Conservation (phyloP, 2,888 invertebrate species). For the Magallana nippona region DNA sequence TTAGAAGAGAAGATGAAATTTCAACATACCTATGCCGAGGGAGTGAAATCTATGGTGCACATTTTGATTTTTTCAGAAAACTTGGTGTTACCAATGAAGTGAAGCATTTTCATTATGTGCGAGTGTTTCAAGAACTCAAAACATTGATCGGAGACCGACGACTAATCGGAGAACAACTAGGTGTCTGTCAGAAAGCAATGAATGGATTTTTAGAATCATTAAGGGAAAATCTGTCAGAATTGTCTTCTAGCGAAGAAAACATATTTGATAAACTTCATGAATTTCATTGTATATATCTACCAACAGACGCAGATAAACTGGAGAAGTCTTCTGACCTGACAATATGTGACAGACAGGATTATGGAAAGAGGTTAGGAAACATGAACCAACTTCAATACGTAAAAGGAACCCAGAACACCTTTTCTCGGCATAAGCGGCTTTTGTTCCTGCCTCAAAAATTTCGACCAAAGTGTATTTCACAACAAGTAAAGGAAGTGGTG, state of each 20-base stretch:
- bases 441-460: background rate
- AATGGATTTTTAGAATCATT: background rate
- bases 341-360: background rate
- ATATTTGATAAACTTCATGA: conserved; percentile 3
- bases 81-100: conserved; percentile 27
- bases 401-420: too few relatives aligned
- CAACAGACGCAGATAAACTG: background rate
- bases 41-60: conserved; percentile 12
- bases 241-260: background rate
- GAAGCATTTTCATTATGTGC: background rate
- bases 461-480: background rate
- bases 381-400: background rate
- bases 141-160: background rate
- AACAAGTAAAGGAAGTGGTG: background rate
- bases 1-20: conserved; percentile 12
- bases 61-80: background rate
- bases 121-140: conserved; percentile 15
- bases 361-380: background rate
- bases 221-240: background rate
- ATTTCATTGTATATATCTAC: conserved; percentile 6
- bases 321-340: background rate
- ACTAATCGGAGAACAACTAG: background rate
- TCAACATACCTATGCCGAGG: conserved; percentile 31
- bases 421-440: background rate
- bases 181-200: background rate